Base-by-base conservation (phyloP, 2,888 invertebrate species). In the Pyrrhia umbra region DNA sequence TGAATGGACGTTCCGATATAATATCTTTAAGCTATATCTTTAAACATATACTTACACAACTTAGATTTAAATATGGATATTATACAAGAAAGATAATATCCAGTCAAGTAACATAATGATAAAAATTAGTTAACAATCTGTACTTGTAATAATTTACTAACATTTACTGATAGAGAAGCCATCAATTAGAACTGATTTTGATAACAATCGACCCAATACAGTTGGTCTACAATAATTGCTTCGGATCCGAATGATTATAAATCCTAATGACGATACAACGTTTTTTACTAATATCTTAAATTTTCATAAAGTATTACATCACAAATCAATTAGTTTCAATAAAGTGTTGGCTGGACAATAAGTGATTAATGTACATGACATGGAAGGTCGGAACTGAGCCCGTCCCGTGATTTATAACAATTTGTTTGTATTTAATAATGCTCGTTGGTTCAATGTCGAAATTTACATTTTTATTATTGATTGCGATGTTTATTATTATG, bases 251-350 rank as follows among this genome's bases (percentile, higher is more conserved):
- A 70, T 21, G 15, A 51, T 47, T 49, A 45, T 42, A 65, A 18
- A 40, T 51, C 10, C 16, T 61, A 1, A 49, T 58, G 50, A 21
- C 20, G 43, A 57, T 47, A 62, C 59, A 58, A 15, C n/a, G 51
- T 56, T 77, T 67, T 62, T 52, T 13, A n/a, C 21, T 54, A 54
- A 58, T 23, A 58, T 57, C 16, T 49, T 54, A 50, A 47, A 61
- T 56, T 27, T 51, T 60, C 37, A 55, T 62, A 55, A 65, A 20
- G 15, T 58, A 67, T 75, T 63, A 68, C 68, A 62, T 63, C 67
- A 75, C 67, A 73, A 75, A 75, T 79, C 79, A 75, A 69, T 81
- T 79, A 80, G 65, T 64, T 79, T 73, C 76, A 79, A 70, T 79
- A 73, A 78, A 72, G 43, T 68, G 60, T 73, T 68, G 34, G 57